These are phyloP conservation scores for Xestoiulus laeticollis DNA, from an alignment of 2,888 invertebrate genomes.

Conservation along the genomic window DNA sequence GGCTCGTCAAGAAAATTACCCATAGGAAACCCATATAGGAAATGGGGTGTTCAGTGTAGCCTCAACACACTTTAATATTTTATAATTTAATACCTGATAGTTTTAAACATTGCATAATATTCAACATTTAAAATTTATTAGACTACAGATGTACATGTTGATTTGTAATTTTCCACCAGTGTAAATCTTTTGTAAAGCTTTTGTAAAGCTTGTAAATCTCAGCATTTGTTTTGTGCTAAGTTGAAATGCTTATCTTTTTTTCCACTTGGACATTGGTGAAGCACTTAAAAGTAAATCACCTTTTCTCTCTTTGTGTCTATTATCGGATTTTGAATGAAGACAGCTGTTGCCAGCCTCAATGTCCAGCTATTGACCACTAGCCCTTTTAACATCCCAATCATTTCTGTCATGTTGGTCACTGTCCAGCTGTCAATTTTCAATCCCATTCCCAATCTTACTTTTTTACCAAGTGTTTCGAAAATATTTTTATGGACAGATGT, in stretches of 20 bases:
- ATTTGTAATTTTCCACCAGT: no score
- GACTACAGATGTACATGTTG: no score
- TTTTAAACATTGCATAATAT: no score
- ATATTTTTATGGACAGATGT: neutral
- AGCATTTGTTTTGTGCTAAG: neutral
- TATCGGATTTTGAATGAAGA: conserved; percentile 3
- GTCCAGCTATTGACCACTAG: conserved; percentile 16
- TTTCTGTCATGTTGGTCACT: conserved; percentile 27
- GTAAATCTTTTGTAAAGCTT: no score
- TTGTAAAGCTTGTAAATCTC: no score
- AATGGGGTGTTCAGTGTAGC: no score
- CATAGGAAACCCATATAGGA: no score
- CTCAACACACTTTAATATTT: no score
- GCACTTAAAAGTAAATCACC: conserved; percentile 11
- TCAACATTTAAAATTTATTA: no score
- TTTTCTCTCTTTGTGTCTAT: neutral
- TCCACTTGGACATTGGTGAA: neutral
- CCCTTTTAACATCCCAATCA: conserved; percentile 29
- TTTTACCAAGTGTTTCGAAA: conserved; percentile 3
- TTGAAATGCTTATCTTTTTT: neutral
- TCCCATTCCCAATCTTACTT: neutral
- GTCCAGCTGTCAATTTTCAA: neutral
- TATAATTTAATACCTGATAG: no score
- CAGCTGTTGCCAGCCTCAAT: neutral
- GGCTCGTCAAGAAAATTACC: no score